Evolutionary conservation across 1,140 invertebrate species (phyloP).

Genomic region (Cotesia chilonis): DNA sequence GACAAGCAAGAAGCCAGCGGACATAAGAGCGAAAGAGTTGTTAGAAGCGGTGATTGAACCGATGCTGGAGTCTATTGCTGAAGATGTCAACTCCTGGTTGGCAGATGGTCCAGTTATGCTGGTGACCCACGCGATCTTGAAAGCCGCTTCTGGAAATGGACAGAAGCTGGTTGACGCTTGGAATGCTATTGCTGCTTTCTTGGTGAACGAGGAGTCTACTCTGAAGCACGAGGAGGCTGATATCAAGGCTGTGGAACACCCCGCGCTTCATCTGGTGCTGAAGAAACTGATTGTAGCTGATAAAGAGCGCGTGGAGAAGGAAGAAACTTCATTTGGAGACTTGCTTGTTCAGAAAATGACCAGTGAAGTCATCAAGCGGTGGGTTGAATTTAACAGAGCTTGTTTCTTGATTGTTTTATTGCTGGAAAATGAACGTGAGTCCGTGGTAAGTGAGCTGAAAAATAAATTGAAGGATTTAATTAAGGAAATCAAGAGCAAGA

Average conservation of each 20-base stretch:
- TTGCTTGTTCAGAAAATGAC: constrained; percentile 60
- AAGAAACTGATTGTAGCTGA: constrained; percentile 82
- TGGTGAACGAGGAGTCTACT: constrained; percentile 60
- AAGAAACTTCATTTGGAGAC: constrained; percentile 61
- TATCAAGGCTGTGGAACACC: constrained; percentile 76
- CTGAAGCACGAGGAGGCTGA: constrained; percentile 63
- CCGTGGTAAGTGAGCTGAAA: constrained; percentile 20
- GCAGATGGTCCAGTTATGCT: constrained; percentile 74
- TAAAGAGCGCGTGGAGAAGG: constrained; percentile 56
- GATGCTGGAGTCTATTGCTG: constrained; percentile 71
- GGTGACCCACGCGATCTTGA: constrained; percentile 76
- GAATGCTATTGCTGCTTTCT: constrained; percentile 59
- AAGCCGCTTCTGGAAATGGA: constrained; percentile 61
- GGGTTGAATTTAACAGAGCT: constrained; percentile 70
- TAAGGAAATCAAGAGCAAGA: constrained; percentile 48
- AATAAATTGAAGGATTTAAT: constrained; percentile 44
- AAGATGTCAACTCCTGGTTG: constrained; percentile 75
- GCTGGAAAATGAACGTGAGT: constrained; percentile 60
- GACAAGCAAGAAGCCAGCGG: constrained; percentile 82
- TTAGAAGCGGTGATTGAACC: constrained; percentile 71
- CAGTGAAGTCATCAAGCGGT: constrained; percentile 60
- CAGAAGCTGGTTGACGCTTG: constrained; percentile 57
- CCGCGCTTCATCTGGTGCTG: constrained; percentile 80
- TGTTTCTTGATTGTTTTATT: constrained; percentile 70
- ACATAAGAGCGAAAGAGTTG: constrained; percentile 78